These are phyloP conservation scores for Phaethornis superciliosus DNA, from an alignment of 2,113 vertebrate species.

Conservation along the genomic window DNA sequence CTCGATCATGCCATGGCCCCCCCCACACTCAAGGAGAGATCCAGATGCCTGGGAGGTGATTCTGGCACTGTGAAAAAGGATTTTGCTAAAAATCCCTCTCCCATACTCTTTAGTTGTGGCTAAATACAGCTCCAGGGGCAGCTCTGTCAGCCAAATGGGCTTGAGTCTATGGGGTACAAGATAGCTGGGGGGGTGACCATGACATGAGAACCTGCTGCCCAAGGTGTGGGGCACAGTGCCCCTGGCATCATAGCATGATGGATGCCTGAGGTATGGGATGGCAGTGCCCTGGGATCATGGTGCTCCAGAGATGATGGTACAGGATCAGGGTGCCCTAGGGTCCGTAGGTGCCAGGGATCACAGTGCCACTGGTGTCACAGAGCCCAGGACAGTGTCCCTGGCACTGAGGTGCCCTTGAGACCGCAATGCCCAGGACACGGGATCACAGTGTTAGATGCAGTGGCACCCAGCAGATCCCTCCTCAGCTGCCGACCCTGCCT, in stretches of 20 bases:
- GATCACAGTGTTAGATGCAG: accelerated
- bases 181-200: not conserved
- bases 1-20: too few relatives aligned
- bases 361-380: not conserved
- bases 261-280: not conserved
- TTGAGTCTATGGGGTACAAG: too few relatives aligned
- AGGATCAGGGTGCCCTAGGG: not conserved
- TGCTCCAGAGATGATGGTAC: not conserved
- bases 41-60: accelerated
- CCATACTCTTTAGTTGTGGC: not conserved
- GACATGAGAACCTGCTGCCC: not conserved
- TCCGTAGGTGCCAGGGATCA: not conserved
- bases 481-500: not conserved
- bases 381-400: not conserved
- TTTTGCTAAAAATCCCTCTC: not conserved
- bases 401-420: accelerated
- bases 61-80: not conserved
- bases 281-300: accelerated
- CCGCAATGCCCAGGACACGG: not conserved
- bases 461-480: not conserved
- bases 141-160: too few relatives aligned
- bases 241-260: not conserved
- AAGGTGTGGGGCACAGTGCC: not conserved
- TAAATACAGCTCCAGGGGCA: not conserved
- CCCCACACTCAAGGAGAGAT: too few relatives aligned